phyloP scores from a whole-genome alignment of 1,140 invertebrate species.

The Lepidurus couesii region DNA sequence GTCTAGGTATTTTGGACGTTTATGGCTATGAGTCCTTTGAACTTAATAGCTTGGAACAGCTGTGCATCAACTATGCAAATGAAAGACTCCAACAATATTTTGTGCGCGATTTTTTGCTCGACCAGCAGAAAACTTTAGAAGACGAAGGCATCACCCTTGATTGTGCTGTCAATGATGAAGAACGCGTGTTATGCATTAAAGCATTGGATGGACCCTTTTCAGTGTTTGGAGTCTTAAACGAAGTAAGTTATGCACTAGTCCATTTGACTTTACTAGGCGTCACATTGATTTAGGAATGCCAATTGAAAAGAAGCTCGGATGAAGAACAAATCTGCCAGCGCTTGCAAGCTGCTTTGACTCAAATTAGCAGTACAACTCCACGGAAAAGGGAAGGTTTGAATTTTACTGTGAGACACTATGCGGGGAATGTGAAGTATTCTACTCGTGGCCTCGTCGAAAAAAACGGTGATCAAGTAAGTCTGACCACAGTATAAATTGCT shows the following conservation, averaged over 20 bases:
- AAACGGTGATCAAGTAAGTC: slow-evolving; percentile 46
- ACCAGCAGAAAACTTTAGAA: slow-evolving; percentile 54
- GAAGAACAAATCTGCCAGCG: slow-evolving; percentile 47
- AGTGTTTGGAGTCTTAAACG: slow-evolving; percentile 47
- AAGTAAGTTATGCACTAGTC: slow-evolving; percentile 39
- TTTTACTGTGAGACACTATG: slow-evolving; percentile 46
- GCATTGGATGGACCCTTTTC: slow-evolving; percentile 39
- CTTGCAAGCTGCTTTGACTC: not conserved
- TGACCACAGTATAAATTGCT: not conserved
- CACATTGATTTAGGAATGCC: slow-evolving; percentile 39
- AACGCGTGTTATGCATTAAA: slow-evolving; percentile 37
- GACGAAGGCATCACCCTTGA: slow-evolving; percentile 50
- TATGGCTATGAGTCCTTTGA: slow-evolving; percentile 72
- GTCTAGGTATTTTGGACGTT: slow-evolving; percentile 56
- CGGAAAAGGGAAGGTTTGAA: slow-evolving; percentile 34
- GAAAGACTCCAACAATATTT: slow-evolving; percentile 63
- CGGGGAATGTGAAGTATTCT: slow-evolving; percentile 44
- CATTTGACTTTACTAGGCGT: too few species aligned
- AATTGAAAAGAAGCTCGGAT: slow-evolving; percentile 41
- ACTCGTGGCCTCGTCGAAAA: slow-evolving; percentile 44
- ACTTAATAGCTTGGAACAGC: slow-evolving; percentile 63
- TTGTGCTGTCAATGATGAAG: slow-evolving; percentile 38
- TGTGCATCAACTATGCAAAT: slow-evolving; percentile 70
- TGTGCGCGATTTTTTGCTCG: slow-evolving; percentile 57
- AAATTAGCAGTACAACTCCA: not conserved